Evolutionary conservation across 1,140 invertebrate species (phyloP).

Genomic region (Neodiprion pinetum): DNA sequence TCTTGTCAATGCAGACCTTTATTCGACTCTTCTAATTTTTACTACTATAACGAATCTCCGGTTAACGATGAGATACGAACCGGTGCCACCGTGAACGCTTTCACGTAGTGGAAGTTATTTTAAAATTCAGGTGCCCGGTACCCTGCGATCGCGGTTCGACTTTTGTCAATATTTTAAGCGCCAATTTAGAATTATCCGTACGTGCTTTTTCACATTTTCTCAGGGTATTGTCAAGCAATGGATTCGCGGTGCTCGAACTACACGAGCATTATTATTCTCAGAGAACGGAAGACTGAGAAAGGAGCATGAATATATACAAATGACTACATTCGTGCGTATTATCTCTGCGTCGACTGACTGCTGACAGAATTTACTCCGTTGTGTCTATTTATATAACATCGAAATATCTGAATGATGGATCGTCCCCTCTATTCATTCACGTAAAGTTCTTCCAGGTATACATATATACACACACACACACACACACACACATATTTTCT

Average conservation of each 20-base stretch:
- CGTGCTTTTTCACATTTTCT: too few relatives aligned
- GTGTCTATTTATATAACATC: slow-evolving; percentile 49
- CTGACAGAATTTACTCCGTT: slow-evolving; percentile 37
- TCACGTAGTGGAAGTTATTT: slow-evolving; percentile 2
- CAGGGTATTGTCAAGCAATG: too few relatives aligned
- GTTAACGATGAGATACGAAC: slow-evolving; percentile 17
- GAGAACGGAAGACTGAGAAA: not conserved
- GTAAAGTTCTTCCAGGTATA: not conserved
- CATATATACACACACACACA: too few relatives aligned
- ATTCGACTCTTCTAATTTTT: too few relatives aligned
- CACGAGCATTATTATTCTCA: not conserved
- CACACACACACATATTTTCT: too few relatives aligned
- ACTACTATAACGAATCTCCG: not conserved
- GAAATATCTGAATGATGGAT: slow-evolving; percentile 48
- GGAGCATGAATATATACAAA: slow-evolving; percentile 9
- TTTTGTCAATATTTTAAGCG: not conserved
- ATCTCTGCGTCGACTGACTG: not conserved
- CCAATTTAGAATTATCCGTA: too few relatives aligned
- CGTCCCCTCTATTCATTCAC: slow-evolving; percentile 22
- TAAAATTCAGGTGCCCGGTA: slow-evolving; percentile 1
- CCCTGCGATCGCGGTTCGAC: not conserved
- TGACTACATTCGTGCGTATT: not conserved
- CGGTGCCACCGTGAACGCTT: not conserved
- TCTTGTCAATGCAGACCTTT: too few relatives aligned
- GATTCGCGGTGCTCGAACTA: too few relatives aligned